These are phyloP conservation scores for Paguma larvata DNA, from an alignment of 2,797 vertebrate species.

Conservation along the genomic window DNA sequence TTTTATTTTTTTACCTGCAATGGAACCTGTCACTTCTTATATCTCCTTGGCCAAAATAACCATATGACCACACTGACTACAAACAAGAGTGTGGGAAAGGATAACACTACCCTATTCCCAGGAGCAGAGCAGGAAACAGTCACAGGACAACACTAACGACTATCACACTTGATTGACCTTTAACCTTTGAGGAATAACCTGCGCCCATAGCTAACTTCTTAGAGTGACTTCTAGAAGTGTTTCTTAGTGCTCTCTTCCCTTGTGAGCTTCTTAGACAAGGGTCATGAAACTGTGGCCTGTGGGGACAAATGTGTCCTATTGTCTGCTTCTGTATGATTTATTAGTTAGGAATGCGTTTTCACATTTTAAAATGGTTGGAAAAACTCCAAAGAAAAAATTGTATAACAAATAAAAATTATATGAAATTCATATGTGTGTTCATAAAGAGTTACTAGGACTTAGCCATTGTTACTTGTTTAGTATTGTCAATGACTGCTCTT, in stretches of 20 bases:
- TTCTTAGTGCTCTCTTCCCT: not conserved
- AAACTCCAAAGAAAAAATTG: conserved; percentile 46
- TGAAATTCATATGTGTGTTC: conserved; percentile 32
- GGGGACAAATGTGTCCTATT: not conserved
- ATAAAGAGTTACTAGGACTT: conserved; percentile 46
- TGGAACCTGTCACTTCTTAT: not conserved
- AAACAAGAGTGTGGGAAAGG: not conserved
- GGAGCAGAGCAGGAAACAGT: not conserved
- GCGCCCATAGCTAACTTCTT: not conserved
- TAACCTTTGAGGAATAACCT: not conserved
- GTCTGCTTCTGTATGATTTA: conserved; percentile 12
- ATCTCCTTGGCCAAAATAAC: not conserved
- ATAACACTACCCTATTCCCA: not conserved
- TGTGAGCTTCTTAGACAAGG: not conserved
- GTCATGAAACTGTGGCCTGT: not conserved
- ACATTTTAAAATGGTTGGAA: conserved; percentile 29
- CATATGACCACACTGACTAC: not conserved
- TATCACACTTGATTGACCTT: not conserved
- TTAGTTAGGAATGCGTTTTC: not conserved
- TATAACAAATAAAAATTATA: not conserved
- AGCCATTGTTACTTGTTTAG: not conserved
- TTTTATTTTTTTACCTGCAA: not conserved
- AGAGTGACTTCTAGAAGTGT: not conserved
- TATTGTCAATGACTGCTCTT: not conserved
- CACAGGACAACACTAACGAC: not conserved